Evolutionary conservation across 2,113 vertebrate species (phyloP), one percentile per base, ranked within the genome.

Genomic region (Myodes glareolus): DNA sequence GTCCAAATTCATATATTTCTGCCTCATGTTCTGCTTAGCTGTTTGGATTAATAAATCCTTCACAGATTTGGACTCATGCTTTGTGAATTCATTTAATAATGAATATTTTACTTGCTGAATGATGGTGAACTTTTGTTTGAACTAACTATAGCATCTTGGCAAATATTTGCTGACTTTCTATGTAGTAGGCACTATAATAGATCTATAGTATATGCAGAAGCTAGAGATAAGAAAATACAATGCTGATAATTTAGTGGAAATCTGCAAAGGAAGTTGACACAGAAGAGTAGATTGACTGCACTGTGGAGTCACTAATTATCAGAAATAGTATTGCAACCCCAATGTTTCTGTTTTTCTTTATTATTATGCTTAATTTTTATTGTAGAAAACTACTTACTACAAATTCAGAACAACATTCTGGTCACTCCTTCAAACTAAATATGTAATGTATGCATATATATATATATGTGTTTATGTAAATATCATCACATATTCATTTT

Each of bases 41-140:
- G 4, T 50, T 17, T 86, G 78, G 1, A 58, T 61, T 52, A 10
- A 10, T 95, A 63, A 58, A 16, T 61, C 27, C 14, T 94, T 86
- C 27, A 45, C 9, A 86, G 77, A 86, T 95, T 81, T 88, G 33
- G 8, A 77, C 81, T 36, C 76, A 10, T 81, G 9, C 39, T 96
- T 90, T 16, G 76, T 78, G 93, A 31, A 85, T 92, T 88, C 65
- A 90, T n/a, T 86, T 65, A 88, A 8, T 86, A 86, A 77, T 75
- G 52, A 81, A 7, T 82, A 70, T 75, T 84, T 94, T 27, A 93
- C 6, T 73, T 78, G 88, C 23, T 91, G 55, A 96, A 82, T 95
- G 39, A 45, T 50, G 90, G 87, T 23, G 2, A 16, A 50, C 31
- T 61, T 82, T 33, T 77, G 12, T 5, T 50, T 65, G 91, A 47